phyloP scores from a whole-genome alignment of 2,113 vertebrate genomes.

The Thalassoma bifasciatum region DNA sequence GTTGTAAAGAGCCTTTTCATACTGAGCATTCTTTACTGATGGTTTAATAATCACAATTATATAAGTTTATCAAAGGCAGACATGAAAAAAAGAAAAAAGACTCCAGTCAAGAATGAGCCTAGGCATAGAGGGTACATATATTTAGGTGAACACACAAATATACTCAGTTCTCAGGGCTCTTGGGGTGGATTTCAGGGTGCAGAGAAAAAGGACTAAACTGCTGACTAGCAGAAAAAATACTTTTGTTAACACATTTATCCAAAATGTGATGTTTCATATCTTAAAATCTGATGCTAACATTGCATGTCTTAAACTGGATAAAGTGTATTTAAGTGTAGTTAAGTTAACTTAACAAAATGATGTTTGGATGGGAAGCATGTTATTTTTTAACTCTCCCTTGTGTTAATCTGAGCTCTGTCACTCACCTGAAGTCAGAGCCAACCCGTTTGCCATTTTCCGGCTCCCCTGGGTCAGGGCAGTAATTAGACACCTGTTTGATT shows the following conservation, averaged over 20 bases:
- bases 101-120: not conserved
- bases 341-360: constrained; percentile 5
- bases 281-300: not conserved
- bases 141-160: not conserved
- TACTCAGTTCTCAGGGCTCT: not conserved
- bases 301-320: not conserved
- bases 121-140: not conserved
- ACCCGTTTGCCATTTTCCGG: constrained; percentile 96
- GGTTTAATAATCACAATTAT: not conserved
- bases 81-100: not conserved
- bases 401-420: constrained; percentile 1
- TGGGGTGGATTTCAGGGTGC: not conserved
- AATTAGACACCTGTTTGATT: constrained; percentile 97
- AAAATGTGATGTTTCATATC: no score
- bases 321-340: not conserved
- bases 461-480: constrained; percentile 97
- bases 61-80: not conserved
- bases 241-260: no score
- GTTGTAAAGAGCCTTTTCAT: not conserved
- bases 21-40: not conserved
- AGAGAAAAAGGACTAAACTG: not conserved
- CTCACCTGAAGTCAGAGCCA: constrained; percentile 96
- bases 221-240: not conserved
- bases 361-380: not conserved
- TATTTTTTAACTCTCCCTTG: not conserved